These are phyloP conservation scores for Phrynocephalus vlangalii DNA, from an alignment of 2,797 vertebrate species.

Conservation along the genomic window DNA sequence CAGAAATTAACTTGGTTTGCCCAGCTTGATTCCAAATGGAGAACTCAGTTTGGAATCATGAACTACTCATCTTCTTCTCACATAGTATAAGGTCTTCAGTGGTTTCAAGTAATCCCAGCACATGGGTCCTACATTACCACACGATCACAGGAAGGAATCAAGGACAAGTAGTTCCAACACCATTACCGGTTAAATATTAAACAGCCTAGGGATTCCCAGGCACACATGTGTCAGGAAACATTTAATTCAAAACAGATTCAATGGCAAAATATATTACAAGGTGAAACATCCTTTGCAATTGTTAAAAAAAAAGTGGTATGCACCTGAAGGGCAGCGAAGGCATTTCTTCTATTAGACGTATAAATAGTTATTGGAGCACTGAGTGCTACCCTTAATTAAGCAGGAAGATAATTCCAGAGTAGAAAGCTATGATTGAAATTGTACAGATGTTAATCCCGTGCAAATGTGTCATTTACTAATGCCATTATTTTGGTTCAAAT, in stretches of 20 bases:
- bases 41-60: too few relatives aligned
- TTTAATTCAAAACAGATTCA: neutral
- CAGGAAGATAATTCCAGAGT: neutral
- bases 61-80: neutral
- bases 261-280: neutral
- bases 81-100: neutral
- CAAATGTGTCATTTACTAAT: slow-evolving; percentile 18
- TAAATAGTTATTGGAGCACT: slow-evolving; percentile 11
- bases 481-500: slow-evolving; percentile 16
- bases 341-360: slow-evolving; percentile 24
- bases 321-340: neutral
- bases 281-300: neutral
- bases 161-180: neutral
- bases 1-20: neutral
- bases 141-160: neutral
- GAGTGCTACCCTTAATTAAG: slow-evolving; percentile 4
- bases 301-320: neutral
- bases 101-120: neutral
- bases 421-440: neutral
- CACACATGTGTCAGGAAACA: neutral
- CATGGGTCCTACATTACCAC: neutral
- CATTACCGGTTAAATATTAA: neutral
- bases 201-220: neutral
- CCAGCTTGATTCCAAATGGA: neutral
- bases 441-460: neutral